A percentile compares a stretch with the other conserved stretches of the same genome.
Evolutionary conservation across 2,797 vertebrate genomes (phyloP).

Genomic region (Taenioides sp.): DNA sequence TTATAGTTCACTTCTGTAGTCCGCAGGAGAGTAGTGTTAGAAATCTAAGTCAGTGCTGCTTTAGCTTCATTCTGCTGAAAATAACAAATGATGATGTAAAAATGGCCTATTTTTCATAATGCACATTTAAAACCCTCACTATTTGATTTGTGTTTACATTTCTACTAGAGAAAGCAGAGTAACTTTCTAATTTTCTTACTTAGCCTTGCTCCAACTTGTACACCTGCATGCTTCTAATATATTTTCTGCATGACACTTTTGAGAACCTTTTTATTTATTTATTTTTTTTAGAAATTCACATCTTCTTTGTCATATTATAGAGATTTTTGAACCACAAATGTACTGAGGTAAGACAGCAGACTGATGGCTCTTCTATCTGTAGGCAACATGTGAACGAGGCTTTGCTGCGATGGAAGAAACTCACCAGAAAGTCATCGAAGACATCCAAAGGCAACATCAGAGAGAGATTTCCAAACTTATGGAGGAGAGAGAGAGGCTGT

Average conservation of each 20-base stretch:
- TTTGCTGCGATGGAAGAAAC: constrained; percentile 98
- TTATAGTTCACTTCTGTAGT: constrained; percentile 24
- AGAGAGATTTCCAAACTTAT: constrained; percentile 93
- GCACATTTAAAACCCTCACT: background rate
- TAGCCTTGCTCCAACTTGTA: constrained; percentile 29
- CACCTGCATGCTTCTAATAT: constrained; percentile 56
- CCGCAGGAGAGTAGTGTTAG: constrained; percentile 8
- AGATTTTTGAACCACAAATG: constrained; percentile 26
- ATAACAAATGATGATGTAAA: background rate
- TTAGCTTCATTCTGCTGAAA: constrained; percentile 32
- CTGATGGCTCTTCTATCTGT: constrained; percentile 13
- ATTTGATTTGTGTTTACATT: background rate
- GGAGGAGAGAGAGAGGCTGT: constrained; percentile 91
- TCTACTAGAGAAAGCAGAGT: constrained; percentile 3
- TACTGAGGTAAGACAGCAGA: background rate
- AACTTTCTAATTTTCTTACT: constrained; percentile 36
- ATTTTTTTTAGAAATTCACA: background rate
- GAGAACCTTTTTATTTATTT: too few relatives aligned
- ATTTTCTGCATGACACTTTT: constrained; percentile 42
- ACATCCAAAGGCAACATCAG: constrained; percentile 95
- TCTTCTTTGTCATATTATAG: constrained; percentile 1
- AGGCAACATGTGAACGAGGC: constrained; percentile 97
- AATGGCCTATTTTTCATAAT: background rate
- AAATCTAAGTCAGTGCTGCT: constrained; percentile 10
- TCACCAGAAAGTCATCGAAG: constrained; percentile 93